A percentile compares a stretch with the other conserved stretches of the same genome.
phyloP scores from a whole-genome alignment of 2,797 vertebrate species.

The Hemitrygon akajei region DNA sequence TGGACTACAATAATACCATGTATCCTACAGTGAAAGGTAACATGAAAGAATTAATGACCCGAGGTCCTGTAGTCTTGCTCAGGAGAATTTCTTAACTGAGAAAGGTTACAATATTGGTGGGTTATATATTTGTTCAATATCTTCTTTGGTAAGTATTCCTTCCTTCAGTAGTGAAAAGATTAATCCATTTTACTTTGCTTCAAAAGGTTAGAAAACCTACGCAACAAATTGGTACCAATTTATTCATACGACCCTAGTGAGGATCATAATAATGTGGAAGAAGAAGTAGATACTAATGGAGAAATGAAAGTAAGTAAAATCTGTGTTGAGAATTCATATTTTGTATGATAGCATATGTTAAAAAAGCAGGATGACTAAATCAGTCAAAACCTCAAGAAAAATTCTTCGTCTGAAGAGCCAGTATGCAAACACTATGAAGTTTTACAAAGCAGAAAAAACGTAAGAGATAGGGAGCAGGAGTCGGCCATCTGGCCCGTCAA shows the following conservation, averaged over 20 bases:
- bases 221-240: constrained; percentile 45
- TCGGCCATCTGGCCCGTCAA: no score
- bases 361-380: background rate
- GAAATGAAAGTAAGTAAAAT: constrained; percentile 27
- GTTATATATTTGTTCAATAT: constrained; percentile 11
- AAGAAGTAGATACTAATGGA: constrained; percentile 33
- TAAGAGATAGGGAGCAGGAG: no score
- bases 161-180: background rate
- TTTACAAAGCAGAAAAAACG: background rate
- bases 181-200: constrained; percentile 42
- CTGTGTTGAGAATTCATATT: background rate
- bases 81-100: constrained; percentile 15
- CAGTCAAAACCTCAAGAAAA: background rate
- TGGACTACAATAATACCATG: background rate
- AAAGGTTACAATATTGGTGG: background rate
- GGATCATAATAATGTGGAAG: constrained; percentile 44
- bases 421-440: background rate
- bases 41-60: background rate
- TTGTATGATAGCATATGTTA: background rate
- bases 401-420: background rate
- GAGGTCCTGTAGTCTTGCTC: constrained; percentile 5
- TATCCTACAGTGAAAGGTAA: background rate
- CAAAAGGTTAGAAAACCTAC: constrained; percentile 50
- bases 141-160: background rate
- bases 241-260: constrained; percentile 47